A percentile compares a stretch with the other conserved stretches of the same genome.
Conservation (phyloP, 2,888 invertebrate genomes). For the Drosophila pseudotalamancana region DNA sequence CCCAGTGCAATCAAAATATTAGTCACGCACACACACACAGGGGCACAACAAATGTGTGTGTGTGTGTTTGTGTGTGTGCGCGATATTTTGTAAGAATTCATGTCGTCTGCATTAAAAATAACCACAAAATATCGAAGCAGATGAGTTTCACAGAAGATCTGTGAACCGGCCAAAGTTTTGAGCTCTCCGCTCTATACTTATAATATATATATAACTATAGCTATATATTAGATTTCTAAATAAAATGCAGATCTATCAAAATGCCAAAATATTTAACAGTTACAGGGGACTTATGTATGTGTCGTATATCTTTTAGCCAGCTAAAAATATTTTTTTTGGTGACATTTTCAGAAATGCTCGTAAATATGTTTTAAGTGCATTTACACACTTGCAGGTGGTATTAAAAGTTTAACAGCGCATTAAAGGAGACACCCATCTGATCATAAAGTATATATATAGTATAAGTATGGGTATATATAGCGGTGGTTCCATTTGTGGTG, state of each 20-base stretch:
- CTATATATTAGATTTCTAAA: slow-evolving; percentile 6
- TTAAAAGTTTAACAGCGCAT: not conserved
- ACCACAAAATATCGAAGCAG: slow-evolving; percentile 56
- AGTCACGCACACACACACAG: slow-evolving; percentile 70
- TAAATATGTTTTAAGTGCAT: slow-evolving; percentile 1
- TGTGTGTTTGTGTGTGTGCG: slow-evolving; percentile 36
- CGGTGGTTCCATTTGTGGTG: not conserved
- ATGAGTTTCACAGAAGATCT: slow-evolving; percentile 30
- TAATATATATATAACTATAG: not conserved
- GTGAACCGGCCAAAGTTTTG: slow-evolving; percentile 35
- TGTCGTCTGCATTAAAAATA: slow-evolving; percentile 74
- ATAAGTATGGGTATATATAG: too few relatives aligned
- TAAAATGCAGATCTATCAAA: slow-evolving; percentile 57
- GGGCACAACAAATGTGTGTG: slow-evolving; percentile 57
- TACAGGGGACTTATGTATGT: not conserved
- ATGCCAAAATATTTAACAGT: slow-evolving; percentile 51
- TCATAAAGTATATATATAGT: not conserved
- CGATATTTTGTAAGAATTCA: slow-evolving; percentile 73
- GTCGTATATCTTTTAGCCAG: not conserved
- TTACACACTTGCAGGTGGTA: not conserved
- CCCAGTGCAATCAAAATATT: slow-evolving; percentile 67
- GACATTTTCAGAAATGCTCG: not conserved
- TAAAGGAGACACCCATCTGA: not conserved
- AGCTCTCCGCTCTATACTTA: slow-evolving; percentile 33
- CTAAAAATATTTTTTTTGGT: not conserved